Conservation (phyloP, 2,888 invertebrate species). For the Melolontha melolontha region DNA sequence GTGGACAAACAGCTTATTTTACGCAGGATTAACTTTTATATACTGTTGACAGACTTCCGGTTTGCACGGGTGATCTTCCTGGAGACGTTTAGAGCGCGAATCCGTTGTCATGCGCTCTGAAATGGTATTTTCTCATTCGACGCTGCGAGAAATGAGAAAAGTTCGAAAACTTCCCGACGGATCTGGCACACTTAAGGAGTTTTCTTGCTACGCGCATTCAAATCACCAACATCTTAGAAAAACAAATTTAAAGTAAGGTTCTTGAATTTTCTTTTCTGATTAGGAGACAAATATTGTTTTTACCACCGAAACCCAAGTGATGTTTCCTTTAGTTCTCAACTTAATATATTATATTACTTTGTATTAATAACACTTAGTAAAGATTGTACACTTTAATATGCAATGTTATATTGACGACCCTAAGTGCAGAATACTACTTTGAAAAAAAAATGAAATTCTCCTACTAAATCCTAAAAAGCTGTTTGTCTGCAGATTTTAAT, state of each 20-base stretch:
- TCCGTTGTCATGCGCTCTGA: conserved; percentile 48
- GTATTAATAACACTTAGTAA: too few relatives aligned
- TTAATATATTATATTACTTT: too few relatives aligned
- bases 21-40: conserved; percentile 63
- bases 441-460: too few relatives aligned
- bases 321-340: too few relatives aligned
- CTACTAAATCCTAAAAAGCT: too few relatives aligned
- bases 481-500: too few relatives aligned
- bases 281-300: background rate
- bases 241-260: conserved; percentile 7
- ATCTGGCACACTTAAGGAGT: conserved; percentile 26
- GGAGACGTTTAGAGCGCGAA: conserved; percentile 29
- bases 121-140: conserved; percentile 22
- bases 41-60: conserved; percentile 63
- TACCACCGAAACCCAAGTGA: too few relatives aligned
- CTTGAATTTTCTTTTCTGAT: conserved; percentile 12
- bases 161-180: conserved; percentile 33
- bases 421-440: too few relatives aligned
- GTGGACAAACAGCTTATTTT: conserved; percentile 61
- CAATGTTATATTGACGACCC: too few relatives aligned
- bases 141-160: conserved; percentile 17
- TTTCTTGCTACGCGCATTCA: conserved; percentile 52
- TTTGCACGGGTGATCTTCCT: conserved; percentile 42
- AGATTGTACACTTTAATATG: too few relatives aligned
- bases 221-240: conserved; percentile 46